phyloP scores from a whole-genome alignment of 2,797 vertebrate genomes.

The Gobio occitaniae region DNA sequence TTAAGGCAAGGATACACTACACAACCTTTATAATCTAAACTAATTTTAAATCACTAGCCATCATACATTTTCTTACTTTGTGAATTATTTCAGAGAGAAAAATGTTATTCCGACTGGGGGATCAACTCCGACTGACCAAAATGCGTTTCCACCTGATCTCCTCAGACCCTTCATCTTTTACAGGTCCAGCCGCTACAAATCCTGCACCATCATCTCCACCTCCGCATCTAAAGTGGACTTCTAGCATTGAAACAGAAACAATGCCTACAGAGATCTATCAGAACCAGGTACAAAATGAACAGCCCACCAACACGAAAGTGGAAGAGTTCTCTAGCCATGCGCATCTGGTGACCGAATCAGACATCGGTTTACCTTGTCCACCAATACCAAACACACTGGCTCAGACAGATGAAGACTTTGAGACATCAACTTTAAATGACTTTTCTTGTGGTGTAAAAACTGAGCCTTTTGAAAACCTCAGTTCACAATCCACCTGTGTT shows the following conservation, averaged over 20 bases:
- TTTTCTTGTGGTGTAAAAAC: constrained; percentile 49
- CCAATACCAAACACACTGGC: not conserved
- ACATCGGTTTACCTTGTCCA: not conserved
- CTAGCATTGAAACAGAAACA: constrained; percentile 8
- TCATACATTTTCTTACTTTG: not conserved
- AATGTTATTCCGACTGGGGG: not conserved
- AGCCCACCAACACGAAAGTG: constrained; percentile 3
- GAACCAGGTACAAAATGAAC: constrained; percentile 14
- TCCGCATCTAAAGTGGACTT: constrained; percentile 3
- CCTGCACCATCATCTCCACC: constrained; percentile 25
- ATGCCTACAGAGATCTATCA: constrained; percentile 9
- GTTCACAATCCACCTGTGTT: constrained; percentile 6
- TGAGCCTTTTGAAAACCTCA: constrained; percentile 43
- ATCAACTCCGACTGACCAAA: not conserved
- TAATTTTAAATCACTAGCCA: not conserved
- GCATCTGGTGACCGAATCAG: not conserved
- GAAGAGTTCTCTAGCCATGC: constrained; percentile 16
- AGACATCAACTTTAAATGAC: constrained; percentile 19
- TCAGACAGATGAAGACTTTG: constrained; percentile 15
- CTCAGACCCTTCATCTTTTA: not conserved
- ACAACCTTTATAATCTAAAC: not conserved
- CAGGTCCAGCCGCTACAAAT: constrained; percentile 3
- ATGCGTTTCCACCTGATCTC: not conserved
- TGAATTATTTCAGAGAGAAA: not conserved
- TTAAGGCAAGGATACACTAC: not conserved